Base-by-base conservation (phyloP, 37 sponge, comb jelly and placozoan species). In the Axinella damicornis region DNA sequence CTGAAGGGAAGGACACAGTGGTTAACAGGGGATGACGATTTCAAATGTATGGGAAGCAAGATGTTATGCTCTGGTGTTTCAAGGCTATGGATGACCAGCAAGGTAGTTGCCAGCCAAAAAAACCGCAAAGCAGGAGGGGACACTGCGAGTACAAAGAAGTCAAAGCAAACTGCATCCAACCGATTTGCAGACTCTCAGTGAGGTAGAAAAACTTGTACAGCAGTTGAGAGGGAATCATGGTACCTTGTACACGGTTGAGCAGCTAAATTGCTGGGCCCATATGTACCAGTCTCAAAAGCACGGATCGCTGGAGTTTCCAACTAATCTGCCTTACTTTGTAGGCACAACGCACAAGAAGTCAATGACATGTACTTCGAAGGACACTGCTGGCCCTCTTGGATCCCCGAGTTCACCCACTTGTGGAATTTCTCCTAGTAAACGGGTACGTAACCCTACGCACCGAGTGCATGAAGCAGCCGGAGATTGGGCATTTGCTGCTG, bases 211-310 rank as follows among this genome's bases (percentile, higher is more conserved):
- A 6, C 32, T 76, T 27, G 35, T 76, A 6, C 6, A 12, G 2
- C n/a, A 57, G 37, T 22, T 76, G 12, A 59, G 13, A 22, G 60
- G 57, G 21, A 15, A 31, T 25, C 77, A 76, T 57, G 60, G 61
- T 15, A 20, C 56, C 5, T 2, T 4, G 34, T 76, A 57, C 39
- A 76, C 59, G 4, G 36, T 37, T 9, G 59, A 22, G 35, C 61
- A 76, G 28, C 39, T 76, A 34, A 56, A 31, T 34, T 30, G 39
- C 12, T 76, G 77, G 77, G 77, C 77, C 9, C 77, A 76, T 35
- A 76, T 76, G 77, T 56, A 56, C 37, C 77, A 76, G 5, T 32
- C 22, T 2, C 9, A 76, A 5, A 30, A 76, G 17, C 77, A 76
- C 56, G 32, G 25, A 33, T 76, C 61, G 5, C 25, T 37, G 2